A percentile compares a stretch with the other conserved stretches of the same genome.
Evolutionary conservation across 2,888 invertebrate species (phyloP).

Genomic region (Brachyopa scutellaris): DNA sequence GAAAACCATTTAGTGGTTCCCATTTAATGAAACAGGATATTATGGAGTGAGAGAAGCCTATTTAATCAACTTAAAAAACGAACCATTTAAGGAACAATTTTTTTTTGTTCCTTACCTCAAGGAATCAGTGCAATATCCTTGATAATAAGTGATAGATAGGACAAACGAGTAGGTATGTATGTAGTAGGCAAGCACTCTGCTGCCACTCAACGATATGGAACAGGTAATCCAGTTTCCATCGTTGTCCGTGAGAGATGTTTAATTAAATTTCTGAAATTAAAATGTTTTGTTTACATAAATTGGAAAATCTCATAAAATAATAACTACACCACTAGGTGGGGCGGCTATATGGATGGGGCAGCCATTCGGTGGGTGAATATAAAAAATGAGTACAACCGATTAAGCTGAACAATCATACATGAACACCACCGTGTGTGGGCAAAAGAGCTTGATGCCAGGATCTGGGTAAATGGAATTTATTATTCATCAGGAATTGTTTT

Average conservation of each 20-base stretch:
- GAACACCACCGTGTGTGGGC: slow-evolving; percentile 43
- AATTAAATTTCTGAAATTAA: slow-evolving; percentile 82
- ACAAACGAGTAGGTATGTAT: slow-evolving; percentile 39
- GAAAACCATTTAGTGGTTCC: slow-evolving; percentile 61
- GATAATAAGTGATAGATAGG: too few species aligned
- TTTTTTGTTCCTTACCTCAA: slow-evolving; percentile 3
- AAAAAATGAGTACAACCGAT: slow-evolving; percentile 56
- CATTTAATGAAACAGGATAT: slow-evolving; percentile 32
- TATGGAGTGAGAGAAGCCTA: neutral
- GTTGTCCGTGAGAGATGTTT: slow-evolving; percentile 77
- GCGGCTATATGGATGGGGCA: neutral
- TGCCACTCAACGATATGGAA: slow-evolving; percentile 69
- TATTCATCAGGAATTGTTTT: slow-evolving; percentile 68
- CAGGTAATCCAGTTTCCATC: slow-evolving; percentile 60
- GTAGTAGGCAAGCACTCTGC: slow-evolving; percentile 60
- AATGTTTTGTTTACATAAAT: slow-evolving; percentile 82
- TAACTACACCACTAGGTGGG: slow-evolving; percentile 66
- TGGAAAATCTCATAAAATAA: slow-evolving; percentile 79
- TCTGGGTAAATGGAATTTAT: slow-evolving; percentile 71
- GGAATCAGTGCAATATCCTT: neutral
- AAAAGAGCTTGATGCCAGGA: slow-evolving; percentile 44
- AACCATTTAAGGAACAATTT: neutral
- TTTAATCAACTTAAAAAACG: slow-evolving; percentile 59
- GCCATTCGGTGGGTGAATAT: neutral
- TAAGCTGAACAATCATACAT: slow-evolving; percentile 69